A percentile compares a stretch with the other conserved stretches of the same genome.
Conservation (phyloP, 2,888 invertebrate species). For the Amiota communis region DNA sequence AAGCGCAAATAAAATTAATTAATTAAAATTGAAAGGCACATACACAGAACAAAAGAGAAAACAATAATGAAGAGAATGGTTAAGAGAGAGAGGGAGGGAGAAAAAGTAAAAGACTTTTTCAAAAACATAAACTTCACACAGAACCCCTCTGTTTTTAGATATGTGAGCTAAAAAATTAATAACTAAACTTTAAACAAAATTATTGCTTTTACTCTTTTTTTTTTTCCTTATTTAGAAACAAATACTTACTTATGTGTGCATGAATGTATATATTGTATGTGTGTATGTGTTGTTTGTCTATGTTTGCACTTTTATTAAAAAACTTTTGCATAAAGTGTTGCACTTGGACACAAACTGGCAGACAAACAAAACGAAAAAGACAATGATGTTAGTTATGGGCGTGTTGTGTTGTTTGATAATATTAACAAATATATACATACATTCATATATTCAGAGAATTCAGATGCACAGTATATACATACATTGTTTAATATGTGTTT, state of each 20-base stretch:
- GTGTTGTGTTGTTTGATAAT: too few species aligned
- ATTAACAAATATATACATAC: background rate
- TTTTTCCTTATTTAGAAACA: background rate
- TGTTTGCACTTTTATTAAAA: constrained; percentile 63
- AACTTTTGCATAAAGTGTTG: constrained; percentile 59
- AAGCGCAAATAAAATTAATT: constrained; percentile 48
- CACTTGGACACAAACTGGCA: constrained; percentile 26
- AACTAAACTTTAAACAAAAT: constrained; percentile 41
- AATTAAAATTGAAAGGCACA: constrained; percentile 48
- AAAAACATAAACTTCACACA: background rate
- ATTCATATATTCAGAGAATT: background rate
- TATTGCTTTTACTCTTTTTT: constrained; percentile 49
- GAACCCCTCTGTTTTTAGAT: background rate
- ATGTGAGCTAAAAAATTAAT: background rate
- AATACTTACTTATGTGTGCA: constrained; percentile 27
- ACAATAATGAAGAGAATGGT: constrained; percentile 7
- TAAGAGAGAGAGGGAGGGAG: background rate
- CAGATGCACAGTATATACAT: background rate
- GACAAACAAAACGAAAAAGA: background rate
- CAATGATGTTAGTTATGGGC: too few species aligned
- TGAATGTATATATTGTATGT: constrained; percentile 5
- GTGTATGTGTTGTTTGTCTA: constrained; percentile 36
- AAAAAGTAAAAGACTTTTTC: background rate
- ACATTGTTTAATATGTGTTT: too few species aligned
- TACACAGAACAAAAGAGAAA: background rate